Evolutionary conservation across 1,140 invertebrate genomes (phyloP), one percentile per base, ranked within the genome.

Genomic region (Harpegnathos saltator): DNA sequence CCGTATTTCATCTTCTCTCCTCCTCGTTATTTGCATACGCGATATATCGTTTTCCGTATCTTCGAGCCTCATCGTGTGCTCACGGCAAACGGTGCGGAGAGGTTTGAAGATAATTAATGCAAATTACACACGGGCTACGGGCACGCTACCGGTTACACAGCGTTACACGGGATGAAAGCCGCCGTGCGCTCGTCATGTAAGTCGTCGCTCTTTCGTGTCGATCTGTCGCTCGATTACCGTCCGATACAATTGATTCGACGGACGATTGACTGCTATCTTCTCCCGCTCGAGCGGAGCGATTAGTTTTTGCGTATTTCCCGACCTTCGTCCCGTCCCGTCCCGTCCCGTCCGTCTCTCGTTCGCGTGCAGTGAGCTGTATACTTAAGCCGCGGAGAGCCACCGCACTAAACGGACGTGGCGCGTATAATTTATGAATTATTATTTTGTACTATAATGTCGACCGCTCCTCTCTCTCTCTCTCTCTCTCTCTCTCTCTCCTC

Each of bases 341-440:
- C 44, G 12, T 73, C 71, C 61, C 68, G 33, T 62, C 48, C 22
- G 14, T 19, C 24, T 82, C 71, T 77, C 81, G 75, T 80, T 80
- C 75, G 75, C 75, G 85, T 86, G 82, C 86, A 88, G 86, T 88
- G 86, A 88, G 85, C 80, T 84, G 82, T 88, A 88, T 82, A 82
- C 75, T 80, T 85, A 88, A 82, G 73, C 72, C 85, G 61, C 61
- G 68, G 83, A 84, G 63, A 84, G 82, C 83, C 85, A 82, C 78
- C 83, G 83, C 85, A 87, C 91, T 91, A 91, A 92, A 89, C 90
- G 89, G 89, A 89, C 87, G 85, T 71, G 85, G 85, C 89, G 87
- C 86, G 89, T 91, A 92, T 92, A 92, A 93, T 93, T 92, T 92
- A 93, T 92, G 91, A 93, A 92, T 93, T 93, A 93, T 93, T 92